Conservation (phyloP, 2,797 vertebrate genomes). For the Micromesistius poutassou region DNA sequence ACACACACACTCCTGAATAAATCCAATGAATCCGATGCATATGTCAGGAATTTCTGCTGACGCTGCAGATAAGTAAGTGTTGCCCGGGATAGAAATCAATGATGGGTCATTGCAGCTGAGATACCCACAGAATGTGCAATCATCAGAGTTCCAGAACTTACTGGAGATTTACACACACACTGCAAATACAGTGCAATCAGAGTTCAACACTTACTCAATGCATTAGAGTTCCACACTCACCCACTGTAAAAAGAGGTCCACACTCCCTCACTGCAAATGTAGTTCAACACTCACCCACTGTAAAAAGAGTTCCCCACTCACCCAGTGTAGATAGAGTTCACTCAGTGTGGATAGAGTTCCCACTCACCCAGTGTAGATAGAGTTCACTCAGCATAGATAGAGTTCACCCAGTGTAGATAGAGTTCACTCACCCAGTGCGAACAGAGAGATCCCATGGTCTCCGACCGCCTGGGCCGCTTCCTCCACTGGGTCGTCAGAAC, state of each 20-base stretch:
- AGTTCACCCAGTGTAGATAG: background rate
- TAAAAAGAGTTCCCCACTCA: background rate
- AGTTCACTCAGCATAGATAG: background rate
- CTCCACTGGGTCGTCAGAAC: slow-evolving; percentile 72
- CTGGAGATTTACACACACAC: background rate
- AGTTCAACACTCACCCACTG: too few species aligned
- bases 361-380: background rate
- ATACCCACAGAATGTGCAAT: slow-evolving; percentile 53
- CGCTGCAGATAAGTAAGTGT: slow-evolving; percentile 43
- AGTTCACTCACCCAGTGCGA: slow-evolving; percentile 49
- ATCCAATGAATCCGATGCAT: slow-evolving; percentile 57
- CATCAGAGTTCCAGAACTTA: background rate
- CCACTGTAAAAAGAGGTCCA: background rate
- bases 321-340: background rate
- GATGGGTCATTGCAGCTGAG: slow-evolving; percentile 41
- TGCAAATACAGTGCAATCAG: background rate
- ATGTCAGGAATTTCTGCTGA: slow-evolving; percentile 55
- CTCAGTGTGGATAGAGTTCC: background rate
- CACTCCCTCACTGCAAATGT: background rate
- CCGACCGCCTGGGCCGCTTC: slow-evolving; percentile 66
- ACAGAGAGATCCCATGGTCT: slow-evolving; percentile 81
- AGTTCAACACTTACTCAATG: background rate
- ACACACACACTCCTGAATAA: slow-evolving; percentile 11
- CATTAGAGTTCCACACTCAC: background rate
- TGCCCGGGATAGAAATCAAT: background rate